These are phyloP conservation scores for Caenorhabditis sp. DNA, from an alignment of 2,888 invertebrate genomes.

Conservation along the genomic window DNA sequence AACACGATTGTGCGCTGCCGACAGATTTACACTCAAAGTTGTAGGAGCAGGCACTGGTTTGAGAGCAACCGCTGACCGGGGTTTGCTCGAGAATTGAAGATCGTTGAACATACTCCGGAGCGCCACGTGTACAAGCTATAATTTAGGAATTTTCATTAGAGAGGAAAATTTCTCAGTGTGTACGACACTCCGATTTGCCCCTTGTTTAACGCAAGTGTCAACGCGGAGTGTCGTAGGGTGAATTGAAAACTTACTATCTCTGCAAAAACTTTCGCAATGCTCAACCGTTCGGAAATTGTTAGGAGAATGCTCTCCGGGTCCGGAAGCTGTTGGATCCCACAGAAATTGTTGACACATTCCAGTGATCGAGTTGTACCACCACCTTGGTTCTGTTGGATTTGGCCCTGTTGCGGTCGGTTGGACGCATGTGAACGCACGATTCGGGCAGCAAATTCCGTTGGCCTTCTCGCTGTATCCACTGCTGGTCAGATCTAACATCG, in stretches of 20 bases:
- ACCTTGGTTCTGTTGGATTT: constrained; percentile 61
- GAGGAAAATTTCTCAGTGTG: background rate
- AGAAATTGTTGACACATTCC: constrained; percentile 62
- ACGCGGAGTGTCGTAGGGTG: too few relatives aligned
- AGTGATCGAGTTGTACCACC: constrained; percentile 57
- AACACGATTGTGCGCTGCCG: constrained; percentile 60
- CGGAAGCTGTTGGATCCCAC: constrained; percentile 59
- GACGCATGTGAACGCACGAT: constrained; percentile 58
- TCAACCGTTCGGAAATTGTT: constrained; percentile 61
- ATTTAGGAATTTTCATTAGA: background rate
- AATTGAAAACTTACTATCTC: constrained; percentile 53
- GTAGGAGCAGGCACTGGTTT: constrained; percentile 45
- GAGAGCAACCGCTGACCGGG: constrained; percentile 56
- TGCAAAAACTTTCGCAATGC: constrained; percentile 59
- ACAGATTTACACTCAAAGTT: constrained; percentile 59
- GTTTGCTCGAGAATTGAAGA: constrained; percentile 53
- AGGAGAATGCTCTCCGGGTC: constrained; percentile 58
- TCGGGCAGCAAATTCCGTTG: constrained; percentile 61
- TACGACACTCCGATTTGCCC: too few relatives aligned
- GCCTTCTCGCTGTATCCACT: constrained; percentile 59
- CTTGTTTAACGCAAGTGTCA: too few relatives aligned
- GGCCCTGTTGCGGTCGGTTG: constrained; percentile 62
- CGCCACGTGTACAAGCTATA: constrained; percentile 52
- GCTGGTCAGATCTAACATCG: constrained; percentile 51
- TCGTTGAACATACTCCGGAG: constrained; percentile 57